A percentile compares a stretch with the other conserved stretches of the same genome.
Evolutionary conservation across 1,140 invertebrate species (phyloP).

Genomic region (Palaemon carinicauda): DNA sequence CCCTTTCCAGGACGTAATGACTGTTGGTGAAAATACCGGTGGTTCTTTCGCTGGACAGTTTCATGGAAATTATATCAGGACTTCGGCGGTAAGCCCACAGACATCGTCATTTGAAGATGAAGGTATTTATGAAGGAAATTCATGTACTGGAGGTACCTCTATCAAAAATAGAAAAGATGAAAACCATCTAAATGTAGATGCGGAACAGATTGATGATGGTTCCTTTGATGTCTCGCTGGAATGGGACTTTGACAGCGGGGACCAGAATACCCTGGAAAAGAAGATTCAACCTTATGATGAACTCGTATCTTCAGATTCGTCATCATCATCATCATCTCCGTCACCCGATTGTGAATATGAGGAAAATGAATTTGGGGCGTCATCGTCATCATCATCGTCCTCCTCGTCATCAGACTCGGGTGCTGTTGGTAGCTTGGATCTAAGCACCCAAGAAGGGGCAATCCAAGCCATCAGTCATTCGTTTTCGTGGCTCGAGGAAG

Average conservation of each 20-base stretch:
- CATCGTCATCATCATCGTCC: not conserved
- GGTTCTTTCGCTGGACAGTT: no score
- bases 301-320: not conserved
- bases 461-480: conserved; percentile 25
- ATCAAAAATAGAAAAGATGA: not conserved
- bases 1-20: no score
- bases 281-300: not conserved
- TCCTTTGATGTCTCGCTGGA: not conserved
- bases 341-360: not conserved
- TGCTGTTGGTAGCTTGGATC: conserved; percentile 26
- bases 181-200: not conserved
- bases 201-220: no score
- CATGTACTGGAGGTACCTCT: not conserved
- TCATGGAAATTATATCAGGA: not conserved
- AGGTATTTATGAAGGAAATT: not conserved
- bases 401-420: conserved; percentile 39
- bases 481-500: conserved; percentile 49
- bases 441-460: conserved; percentile 13
- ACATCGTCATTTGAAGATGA: not conserved
- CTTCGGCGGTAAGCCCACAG: not conserved
- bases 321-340: not conserved
- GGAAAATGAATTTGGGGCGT: not conserved
- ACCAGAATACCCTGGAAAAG: no score
- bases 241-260: not conserved
- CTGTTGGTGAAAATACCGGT: no score